These are phyloP conservation scores for Batillaria attramentaria DNA, from an alignment of 1,140 invertebrate species.

Conservation along the genomic window DNA sequence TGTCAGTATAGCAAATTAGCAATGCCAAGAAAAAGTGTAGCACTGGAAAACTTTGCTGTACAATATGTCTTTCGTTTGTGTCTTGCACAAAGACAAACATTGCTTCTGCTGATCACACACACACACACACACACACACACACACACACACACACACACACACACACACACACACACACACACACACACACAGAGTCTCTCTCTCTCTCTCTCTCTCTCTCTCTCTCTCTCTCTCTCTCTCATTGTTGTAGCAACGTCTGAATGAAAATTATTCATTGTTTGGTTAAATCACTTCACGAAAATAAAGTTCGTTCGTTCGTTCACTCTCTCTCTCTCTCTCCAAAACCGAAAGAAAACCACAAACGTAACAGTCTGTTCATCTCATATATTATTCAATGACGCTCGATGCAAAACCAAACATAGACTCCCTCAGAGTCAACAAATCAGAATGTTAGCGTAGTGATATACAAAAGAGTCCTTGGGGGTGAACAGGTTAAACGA, in stretches of 20 bases:
- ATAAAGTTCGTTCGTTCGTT: background rate
- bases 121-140: slow-evolving; percentile 22
- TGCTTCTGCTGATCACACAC: no score
- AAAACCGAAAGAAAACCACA: background rate
- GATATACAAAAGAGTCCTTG: background rate
- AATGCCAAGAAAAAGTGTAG: no score
- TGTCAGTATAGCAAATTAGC: no score
- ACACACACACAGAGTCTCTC: background rate
- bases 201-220: background rate
- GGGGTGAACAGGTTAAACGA: slow-evolving; percentile 4
- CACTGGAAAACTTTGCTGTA: no score
- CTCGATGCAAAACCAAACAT: background rate
- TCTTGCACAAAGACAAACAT: no score
- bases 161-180: slow-evolving; percentile 19
- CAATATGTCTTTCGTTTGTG: no score
- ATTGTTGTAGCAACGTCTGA: no score
- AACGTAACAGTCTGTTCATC: no score
- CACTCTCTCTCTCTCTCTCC: background rate
- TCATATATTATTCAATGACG: background rate
- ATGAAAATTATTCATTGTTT: no score
- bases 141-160: slow-evolving; percentile 30
- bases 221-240: background rate
- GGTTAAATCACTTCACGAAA: no score
- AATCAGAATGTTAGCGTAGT: background rate
- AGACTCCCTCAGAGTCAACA: background rate